Base-by-base conservation (phyloP, 2,888 invertebrate species). In the Axea sp. region DNA sequence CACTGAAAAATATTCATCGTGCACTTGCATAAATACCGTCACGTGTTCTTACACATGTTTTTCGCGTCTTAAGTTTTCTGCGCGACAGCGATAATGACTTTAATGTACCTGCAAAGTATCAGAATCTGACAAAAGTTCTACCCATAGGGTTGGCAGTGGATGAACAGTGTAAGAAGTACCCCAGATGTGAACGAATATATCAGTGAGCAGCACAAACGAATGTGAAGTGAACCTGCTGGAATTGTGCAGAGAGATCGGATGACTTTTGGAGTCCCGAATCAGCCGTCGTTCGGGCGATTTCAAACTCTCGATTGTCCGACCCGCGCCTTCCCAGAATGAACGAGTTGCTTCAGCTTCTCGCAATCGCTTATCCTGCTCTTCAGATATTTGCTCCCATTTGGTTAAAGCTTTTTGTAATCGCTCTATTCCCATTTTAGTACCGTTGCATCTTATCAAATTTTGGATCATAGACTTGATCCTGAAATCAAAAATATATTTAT, bases 141-240 rank as follows among this genome's bases (percentile, higher is more conserved):
- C 90, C 96, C 96, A 96, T 37, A 96, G 85, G 0, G 94, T 93
- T 73, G 91, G 90, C 74, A 96, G 88, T 4, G 92, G 91, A 87
- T 94, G 93, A 0, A 90, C 86, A 62, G 89, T 91, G 49, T 92
- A 90, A 0, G 91, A 90, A 15, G 92, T 92, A 26, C 93, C 93
- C 80, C 90, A 90, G 15, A 93, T 89, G 82, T 96, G 95, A 59
- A 95, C 91, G 74, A 96, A 92, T 57, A 93, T 89, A 86, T 96
- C 96, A 59, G 93, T 94, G 82, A 96, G 92, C 45, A 96, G 89
- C 77, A 96, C 91, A 81, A 96, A 95, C 90, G 93, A 93, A 81
- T 95, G 94, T 0, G 92, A 92, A 2, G 93, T 92, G 85, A 96
- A 94, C 73, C 94, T 90, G 12, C 93, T 92, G 17, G 92, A 92